These are phyloP conservation scores for Drosophila bunnanda DNA, from an alignment of 2,888 invertebrate species.

Conservation along the genomic window DNA sequence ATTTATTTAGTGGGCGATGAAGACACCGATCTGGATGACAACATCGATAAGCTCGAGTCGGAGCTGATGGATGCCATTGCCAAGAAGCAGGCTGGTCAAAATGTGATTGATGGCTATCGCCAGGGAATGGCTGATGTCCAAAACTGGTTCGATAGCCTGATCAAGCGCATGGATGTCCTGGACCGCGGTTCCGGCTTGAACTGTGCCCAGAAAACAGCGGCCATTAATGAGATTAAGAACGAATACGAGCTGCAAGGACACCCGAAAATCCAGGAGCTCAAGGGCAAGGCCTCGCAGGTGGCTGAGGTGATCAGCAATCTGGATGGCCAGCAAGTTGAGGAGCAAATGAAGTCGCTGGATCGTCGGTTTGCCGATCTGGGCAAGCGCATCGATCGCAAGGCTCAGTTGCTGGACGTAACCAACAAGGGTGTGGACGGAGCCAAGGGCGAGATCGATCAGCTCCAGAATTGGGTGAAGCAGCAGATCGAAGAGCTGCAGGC, in stretches of 20 bases:
- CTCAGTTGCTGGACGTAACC: slow-evolving; percentile 92
- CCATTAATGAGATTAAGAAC: slow-evolving; percentile 89
- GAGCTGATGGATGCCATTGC: slow-evolving; percentile 90
- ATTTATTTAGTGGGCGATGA: slow-evolving; percentile 85
- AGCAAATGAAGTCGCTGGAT: slow-evolving; percentile 94
- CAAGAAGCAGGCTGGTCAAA: slow-evolving; percentile 91
- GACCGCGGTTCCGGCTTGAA: slow-evolving; percentile 94
- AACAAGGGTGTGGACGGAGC: slow-evolving; percentile 93
- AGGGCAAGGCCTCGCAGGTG: slow-evolving; percentile 89
- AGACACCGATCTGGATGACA: slow-evolving; percentile 89
- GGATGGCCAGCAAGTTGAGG: slow-evolving; percentile 95
- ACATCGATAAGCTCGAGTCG: slow-evolving; percentile 89
- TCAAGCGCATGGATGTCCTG: slow-evolving; percentile 92
- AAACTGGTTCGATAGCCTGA: slow-evolving; percentile 92
- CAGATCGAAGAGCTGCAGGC: slow-evolving; percentile 89
- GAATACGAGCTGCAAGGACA: slow-evolving; percentile 91
- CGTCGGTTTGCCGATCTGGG: slow-evolving; percentile 93
- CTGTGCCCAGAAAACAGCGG: slow-evolving; percentile 91
- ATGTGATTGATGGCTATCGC: slow-evolving; percentile 91
- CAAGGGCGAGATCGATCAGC: slow-evolving; percentile 91
- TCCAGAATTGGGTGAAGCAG: slow-evolving; percentile 92
- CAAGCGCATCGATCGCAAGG: slow-evolving; percentile 93
- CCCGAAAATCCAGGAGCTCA: slow-evolving; percentile 89
- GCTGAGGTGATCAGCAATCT: slow-evolving; percentile 93
- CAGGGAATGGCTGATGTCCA: slow-evolving; percentile 91